Conservation (phyloP, 2,888 invertebrate species). For the Brachylomia viminalis region DNA sequence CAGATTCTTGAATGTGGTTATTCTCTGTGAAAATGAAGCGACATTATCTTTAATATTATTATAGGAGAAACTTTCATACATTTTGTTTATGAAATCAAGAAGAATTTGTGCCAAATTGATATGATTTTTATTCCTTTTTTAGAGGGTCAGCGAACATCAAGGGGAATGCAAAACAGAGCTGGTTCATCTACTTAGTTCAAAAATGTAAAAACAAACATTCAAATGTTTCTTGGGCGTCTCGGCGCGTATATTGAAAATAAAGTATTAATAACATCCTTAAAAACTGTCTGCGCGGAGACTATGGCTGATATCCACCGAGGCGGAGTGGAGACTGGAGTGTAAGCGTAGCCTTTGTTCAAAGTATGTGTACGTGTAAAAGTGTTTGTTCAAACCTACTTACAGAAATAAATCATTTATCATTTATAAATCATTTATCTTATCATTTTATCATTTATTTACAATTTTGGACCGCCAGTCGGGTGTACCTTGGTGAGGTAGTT, state of each 20-base stretch:
- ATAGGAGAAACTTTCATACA: background rate
- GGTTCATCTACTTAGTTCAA: background rate
- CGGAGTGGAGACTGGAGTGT: background rate
- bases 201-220: background rate
- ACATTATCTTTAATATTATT: background rate
- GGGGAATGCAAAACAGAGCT: background rate
- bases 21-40: slow-evolving; percentile 76
- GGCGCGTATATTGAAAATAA: background rate
- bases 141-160: background rate
- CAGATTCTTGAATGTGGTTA: slow-evolving; percentile 87
- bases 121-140: background rate
- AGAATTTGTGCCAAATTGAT: background rate
- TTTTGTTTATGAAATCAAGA: background rate
- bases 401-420: too few relatives aligned
- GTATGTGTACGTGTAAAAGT: too few relatives aligned
- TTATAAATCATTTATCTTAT: too few relatives aligned
- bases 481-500: slow-evolving; percentile 87
- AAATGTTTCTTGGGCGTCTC: background rate
- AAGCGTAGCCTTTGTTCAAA: background rate
- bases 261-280: background rate
- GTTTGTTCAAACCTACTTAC: too few relatives aligned
- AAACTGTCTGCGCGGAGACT: background rate
- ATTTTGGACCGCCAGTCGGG: fast-evolving
- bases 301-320: background rate
- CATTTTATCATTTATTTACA: too few relatives aligned